Evolutionary conservation across 23 tunicate genomes (phyloP).

Genomic region (Styela plicata): DNA sequence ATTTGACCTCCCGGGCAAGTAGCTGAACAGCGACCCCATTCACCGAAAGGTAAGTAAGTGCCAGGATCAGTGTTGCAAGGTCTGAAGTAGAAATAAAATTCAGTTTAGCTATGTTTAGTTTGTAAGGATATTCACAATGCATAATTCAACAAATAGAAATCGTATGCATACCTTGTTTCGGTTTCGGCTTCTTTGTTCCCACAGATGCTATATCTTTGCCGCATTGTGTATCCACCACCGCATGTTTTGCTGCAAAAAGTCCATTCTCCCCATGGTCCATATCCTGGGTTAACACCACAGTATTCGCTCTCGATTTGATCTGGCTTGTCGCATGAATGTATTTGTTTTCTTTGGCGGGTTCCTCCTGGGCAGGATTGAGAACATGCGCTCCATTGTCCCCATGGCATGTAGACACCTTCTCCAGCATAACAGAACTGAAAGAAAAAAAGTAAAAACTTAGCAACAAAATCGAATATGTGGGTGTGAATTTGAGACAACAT

Average conservation of each 20-base stretch:
- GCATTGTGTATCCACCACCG: slow-evolving; percentile 35
- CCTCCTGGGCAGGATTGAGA: slow-evolving; percentile 43
- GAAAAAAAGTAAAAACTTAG: not conserved
- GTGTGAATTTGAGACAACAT: no score
- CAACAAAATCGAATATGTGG: no score
- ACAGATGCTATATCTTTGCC: slow-evolving; percentile 57
- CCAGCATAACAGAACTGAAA: slow-evolving; percentile 37
- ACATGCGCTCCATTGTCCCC: slow-evolving; percentile 34
- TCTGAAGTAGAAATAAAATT: not conserved
- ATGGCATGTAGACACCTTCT: slow-evolving; percentile 19
- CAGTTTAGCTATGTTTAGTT: not conserved
- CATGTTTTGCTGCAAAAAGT: slow-evolving; percentile 31
- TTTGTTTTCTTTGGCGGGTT: slow-evolving; percentile 39
- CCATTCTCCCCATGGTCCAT: slow-evolving; percentile 51
- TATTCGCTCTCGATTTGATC: slow-evolving; percentile 36
- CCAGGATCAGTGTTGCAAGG: slow-evolving; percentile 81
- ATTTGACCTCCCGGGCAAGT: slow-evolving; percentile 86
- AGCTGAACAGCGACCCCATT: slow-evolving; percentile 80
- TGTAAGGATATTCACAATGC: not conserved
- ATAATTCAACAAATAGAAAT: no score
- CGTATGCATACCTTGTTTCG: slow-evolving; percentile 14
- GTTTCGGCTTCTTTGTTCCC: slow-evolving; percentile 2
- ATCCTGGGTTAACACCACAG: slow-evolving; percentile 78
- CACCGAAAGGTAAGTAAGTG: slow-evolving; percentile 20
- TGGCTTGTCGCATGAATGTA: slow-evolving; percentile 52